Evolutionary conservation across 2,888 invertebrate genomes (phyloP), one percentile per base, ranked within the genome.

Genomic region (Amphipyra berbera): DNA sequence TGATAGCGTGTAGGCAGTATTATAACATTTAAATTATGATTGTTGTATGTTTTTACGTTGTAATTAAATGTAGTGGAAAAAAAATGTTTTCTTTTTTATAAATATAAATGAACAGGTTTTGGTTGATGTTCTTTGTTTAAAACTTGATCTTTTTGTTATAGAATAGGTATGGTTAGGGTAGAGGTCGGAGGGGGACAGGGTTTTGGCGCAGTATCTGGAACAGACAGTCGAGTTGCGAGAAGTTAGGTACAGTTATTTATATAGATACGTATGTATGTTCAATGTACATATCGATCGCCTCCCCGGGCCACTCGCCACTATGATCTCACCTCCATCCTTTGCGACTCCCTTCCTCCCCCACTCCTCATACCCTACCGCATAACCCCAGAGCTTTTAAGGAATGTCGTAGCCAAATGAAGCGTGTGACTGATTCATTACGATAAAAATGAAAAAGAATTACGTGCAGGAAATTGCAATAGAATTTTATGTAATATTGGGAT

Each of bases 271-370:
- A 94, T 92, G 90, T 94, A 93, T 90, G 93, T 91, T 94, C 93
- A 94, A 94, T 94, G 94, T 94, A 94, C 94, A 94, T 94, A 95
- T 95, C 93, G 94, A 95, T 95, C 94, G 94, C 90, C 92, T 92
- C 92, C 92, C 94, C 93, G 87, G 90, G 93, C 92, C 92, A 93
- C 94, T 94, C 94, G 93, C 94, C 94, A 94, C 94, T 95, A 94
- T 94, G 94, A 94, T 93, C 93, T 94, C 94, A 95, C 94, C 94
- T 94, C 94, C 93, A 93, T 93, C 93, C 92, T 90, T 90, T 90
- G 90, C 91, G 89, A 87, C 89, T 87, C 87, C 86, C 86, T 78
- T 70, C 73, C 85, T 74, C 82, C 86, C 87, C 81, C 52, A 82
- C 82, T 78, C 86, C 84, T 83, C 79, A 72, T 81, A 68, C 80